phyloP scores from a whole-genome alignment of 2,888 invertebrate species.

The Xanthia icteritia region DNA sequence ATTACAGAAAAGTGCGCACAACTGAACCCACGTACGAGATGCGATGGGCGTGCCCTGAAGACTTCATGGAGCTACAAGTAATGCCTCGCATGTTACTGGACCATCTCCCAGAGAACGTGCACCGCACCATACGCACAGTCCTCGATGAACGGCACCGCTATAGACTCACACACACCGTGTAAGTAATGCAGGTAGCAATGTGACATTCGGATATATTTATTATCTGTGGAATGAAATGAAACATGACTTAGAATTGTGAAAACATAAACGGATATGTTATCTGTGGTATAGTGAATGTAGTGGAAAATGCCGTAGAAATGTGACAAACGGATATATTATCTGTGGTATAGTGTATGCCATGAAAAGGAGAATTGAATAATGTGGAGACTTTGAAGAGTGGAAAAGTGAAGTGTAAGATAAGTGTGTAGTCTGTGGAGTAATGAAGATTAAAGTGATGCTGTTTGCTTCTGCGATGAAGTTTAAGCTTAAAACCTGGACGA shows the following conservation, averaged over 20 bases:
- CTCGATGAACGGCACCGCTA: conserved; percentile 89
- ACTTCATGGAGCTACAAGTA: conserved; percentile 95
- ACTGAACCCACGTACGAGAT: conserved; percentile 93
- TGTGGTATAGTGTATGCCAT: conserved; percentile 6
- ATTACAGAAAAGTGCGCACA: conserved; percentile 90
- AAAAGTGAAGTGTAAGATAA: neutral
- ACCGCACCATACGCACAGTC: conserved; percentile 92
- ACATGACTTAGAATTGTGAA: neutral
- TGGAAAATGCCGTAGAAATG: neutral
- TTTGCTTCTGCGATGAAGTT: neutral
- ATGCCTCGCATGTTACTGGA: conserved; percentile 96
- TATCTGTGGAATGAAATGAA: neutral
- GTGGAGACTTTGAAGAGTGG: conserved; percentile 12
- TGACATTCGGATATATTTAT: conserved; percentile 3
- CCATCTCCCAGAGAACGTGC: conserved; percentile 95
- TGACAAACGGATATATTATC: conserved; percentile 26
- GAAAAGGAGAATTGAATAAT: conserved; percentile 4
- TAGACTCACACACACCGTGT: conserved; percentile 83
- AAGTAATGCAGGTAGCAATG: conserved; percentile 49
- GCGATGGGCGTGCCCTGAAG: conserved; percentile 95
- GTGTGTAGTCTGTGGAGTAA: conserved; percentile 5
- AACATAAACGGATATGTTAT: conserved; percentile 1
- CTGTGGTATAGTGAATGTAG: conserved; percentile 1
- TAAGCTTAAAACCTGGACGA: neutral
- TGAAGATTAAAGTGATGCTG: conserved; percentile 23